phyloP scores from a whole-genome alignment of 2,888 invertebrate species.

The Rhyacophila evoluta region DNA sequence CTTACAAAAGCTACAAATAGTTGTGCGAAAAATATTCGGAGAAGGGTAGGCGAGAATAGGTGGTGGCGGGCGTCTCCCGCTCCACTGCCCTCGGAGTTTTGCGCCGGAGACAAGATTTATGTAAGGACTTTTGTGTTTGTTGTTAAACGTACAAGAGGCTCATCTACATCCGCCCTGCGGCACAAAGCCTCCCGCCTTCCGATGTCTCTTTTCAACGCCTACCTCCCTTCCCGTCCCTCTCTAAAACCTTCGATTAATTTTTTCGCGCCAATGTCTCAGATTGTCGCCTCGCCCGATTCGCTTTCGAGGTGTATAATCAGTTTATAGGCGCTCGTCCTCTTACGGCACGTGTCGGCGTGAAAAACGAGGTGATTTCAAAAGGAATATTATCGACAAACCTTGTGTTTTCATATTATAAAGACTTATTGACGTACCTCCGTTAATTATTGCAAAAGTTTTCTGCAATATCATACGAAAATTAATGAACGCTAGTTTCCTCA shows the following conservation, averaged over 20 bases:
- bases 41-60: slow-evolving; percentile 26
- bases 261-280: slow-evolving; percentile 38
- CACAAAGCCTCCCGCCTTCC: slow-evolving; percentile 34
- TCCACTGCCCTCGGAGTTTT: slow-evolving; percentile 59
- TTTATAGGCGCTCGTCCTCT: slow-evolving; percentile 8
- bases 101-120: slow-evolving; percentile 68
- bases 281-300: slow-evolving; percentile 33
- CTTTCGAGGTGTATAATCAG: slow-evolving; percentile 23
- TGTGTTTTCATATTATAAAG: slow-evolving; percentile 8
- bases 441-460: background rate
- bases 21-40: slow-evolving; percentile 53
- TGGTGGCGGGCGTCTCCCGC: slow-evolving; percentile 56
- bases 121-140: slow-evolving; percentile 71
- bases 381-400: background rate
- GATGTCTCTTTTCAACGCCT: slow-evolving; percentile 38
- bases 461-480: background rate
- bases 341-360: slow-evolving; percentile 20
- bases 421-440: background rate
- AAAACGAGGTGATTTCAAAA: background rate
- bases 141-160: slow-evolving; percentile 63
- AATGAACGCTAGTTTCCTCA: too few species aligned
- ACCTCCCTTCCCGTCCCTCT: background rate
- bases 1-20: slow-evolving; percentile 47
- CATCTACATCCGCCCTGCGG: slow-evolving; percentile 63
- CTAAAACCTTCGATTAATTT: slow-evolving; percentile 46